Conservation (phyloP, 2,888 invertebrate genomes). For the Pteria penguin region DNA sequence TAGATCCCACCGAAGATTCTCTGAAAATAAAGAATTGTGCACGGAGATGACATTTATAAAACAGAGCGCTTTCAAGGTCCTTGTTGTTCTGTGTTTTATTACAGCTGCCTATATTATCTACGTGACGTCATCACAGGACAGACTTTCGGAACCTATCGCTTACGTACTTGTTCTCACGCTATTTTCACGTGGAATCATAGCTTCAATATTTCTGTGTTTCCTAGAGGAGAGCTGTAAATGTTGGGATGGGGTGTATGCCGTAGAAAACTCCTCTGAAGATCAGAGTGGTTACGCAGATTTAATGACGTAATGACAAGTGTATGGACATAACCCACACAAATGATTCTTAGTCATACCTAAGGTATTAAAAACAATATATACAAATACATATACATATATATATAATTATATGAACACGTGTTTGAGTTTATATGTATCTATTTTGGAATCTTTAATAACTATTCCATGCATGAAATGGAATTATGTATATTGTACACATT, state of each 20-base stretch:
- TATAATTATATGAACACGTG: too few relatives aligned
- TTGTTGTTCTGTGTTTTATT: constrained; percentile 29
- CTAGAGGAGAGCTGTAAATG: constrained; percentile 34
- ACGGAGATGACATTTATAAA: constrained; percentile 30
- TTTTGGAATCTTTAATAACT: too few relatives aligned
- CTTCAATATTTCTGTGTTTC: constrained; percentile 36
- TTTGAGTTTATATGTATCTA: too few relatives aligned
- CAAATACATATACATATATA: too few relatives aligned
- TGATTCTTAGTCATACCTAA: too few relatives aligned
- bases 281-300: not conserved
- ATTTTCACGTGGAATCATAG: constrained; percentile 36
- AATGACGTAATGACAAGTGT: too few relatives aligned
- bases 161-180: constrained; percentile 36
- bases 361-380: too few relatives aligned
- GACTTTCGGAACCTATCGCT: constrained; percentile 21
- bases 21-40: constrained; percentile 36
- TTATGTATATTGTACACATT: too few relatives aligned
- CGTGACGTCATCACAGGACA: constrained; percentile 29
- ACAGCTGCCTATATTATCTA: constrained; percentile 41
- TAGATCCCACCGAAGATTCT: constrained; percentile 22
- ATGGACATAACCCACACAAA: too few relatives aligned
- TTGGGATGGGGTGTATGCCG: constrained; percentile 42
- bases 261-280: constrained; percentile 19
- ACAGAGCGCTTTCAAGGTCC: constrained; percentile 33
- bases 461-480: too few relatives aligned